Base-by-base conservation (phyloP, 1,140 invertebrate genomes). In the Chionoecetes opilio region DNA sequence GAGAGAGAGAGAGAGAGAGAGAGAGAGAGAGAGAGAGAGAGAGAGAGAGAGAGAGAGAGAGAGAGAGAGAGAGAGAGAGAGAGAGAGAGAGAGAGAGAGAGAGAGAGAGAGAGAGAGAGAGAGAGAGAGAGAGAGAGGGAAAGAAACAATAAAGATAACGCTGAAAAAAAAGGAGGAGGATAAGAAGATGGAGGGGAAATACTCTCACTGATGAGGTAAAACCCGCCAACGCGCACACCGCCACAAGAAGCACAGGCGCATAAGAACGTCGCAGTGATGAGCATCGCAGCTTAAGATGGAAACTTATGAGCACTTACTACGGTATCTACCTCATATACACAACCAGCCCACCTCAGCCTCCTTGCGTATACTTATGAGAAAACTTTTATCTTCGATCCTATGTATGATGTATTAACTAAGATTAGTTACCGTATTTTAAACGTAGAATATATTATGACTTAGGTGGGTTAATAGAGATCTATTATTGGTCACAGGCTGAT, bases 41-140 rank as follows among this genome's bases (percentile, higher is more conserved):
- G 63, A 84, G 91, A 38, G 34, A 92, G 63, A 82, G 82, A 92
- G 63, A 92, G 82, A 92, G 91, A 92, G 91, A 92, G 91, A 92
- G 91, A 82, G 91, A 82, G 91, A 93, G 91, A 93, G 91, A 93
- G 91, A 93, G 91, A 93, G 91, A 85, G 91, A 85, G 91, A 85
- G 91, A 93, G 91, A 85, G 91, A 85, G 91, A 93, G 91, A 93
- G 91, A 93, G 91, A 93, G 82, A 93, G 84, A 93, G 38, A 86
- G 82, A 86, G 75, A 82, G 35, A 85, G 31, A 84, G 82, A 85
- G n/a, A 41, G 82, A 35, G 29, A 37, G 17, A 3, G 38, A 90
- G 38, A 90, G n/a, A 21, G 29, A 90, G 11, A 29, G n/a, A 6
- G 88, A 90, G 37, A 46, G 17, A 89, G 38, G 31, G 35, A 90